Evolutionary conservation across 2,797 vertebrate species (phyloP).

Genomic region (Nasua narica): DNA sequence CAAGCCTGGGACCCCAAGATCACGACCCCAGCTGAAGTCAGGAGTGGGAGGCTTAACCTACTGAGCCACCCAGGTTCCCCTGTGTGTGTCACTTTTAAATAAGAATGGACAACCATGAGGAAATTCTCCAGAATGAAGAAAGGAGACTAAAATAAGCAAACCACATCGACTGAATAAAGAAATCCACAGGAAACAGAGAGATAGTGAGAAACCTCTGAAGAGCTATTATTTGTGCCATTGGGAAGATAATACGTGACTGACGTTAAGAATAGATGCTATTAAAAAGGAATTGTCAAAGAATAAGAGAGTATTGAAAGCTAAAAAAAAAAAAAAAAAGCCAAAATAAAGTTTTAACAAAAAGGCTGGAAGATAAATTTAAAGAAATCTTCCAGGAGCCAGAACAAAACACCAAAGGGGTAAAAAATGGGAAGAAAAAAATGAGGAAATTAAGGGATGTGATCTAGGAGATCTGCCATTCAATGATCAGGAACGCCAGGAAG

Average conservation of each 20-base stretch:
- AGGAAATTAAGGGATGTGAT: neutral
- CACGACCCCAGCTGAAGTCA: neutral
- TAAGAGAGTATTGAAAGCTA: neutral
- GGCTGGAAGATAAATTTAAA: neutral
- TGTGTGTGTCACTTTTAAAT: neutral
- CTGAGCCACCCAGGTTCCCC: neutral
- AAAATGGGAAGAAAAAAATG: neutral
- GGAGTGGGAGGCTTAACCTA: neutral
- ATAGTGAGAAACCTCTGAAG: conserved; percentile 34
- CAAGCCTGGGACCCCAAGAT: neutral
- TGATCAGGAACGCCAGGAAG: neutral
- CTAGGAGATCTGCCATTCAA: neutral
- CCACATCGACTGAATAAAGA: neutral
- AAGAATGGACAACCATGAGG: neutral
- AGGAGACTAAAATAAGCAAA: neutral
- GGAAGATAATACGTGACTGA: neutral
- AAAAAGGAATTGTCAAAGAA: neutral
- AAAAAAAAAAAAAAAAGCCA: neutral
- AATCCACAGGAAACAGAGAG: conserved; percentile 20
- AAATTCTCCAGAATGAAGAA: conserved; percentile 35
- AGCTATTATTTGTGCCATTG: neutral
- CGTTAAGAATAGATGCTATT: neutral
- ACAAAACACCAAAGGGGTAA: neutral
- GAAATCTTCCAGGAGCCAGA: neutral
- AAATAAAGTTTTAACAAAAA: conserved; percentile 24